Evolutionary conservation across 2,888 invertebrate species (phyloP).

Genomic region (Cinara cedri): DNA sequence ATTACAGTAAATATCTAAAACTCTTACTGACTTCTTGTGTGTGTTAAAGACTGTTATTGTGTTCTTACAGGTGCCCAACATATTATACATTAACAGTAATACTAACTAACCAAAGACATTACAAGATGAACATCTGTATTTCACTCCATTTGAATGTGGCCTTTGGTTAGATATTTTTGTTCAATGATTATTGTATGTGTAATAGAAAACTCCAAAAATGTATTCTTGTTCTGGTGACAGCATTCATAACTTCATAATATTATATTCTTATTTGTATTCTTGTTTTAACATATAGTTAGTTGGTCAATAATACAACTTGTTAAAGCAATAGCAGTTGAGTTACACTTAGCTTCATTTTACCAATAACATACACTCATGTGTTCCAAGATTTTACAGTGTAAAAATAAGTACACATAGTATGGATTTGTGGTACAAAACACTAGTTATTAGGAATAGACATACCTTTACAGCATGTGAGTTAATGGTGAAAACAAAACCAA

Average conservation of each 20-base stretch:
- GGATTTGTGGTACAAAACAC: constrained; percentile 1
- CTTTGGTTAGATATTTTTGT: constrained; percentile 61
- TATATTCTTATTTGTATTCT: constrained; percentile 45
- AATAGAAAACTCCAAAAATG: constrained; percentile 59
- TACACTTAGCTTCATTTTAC: constrained; percentile 60
- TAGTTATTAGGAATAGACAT: constrained; percentile 25
- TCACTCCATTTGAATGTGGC: constrained; percentile 61
- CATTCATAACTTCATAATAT: too few relatives aligned
- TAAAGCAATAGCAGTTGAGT: constrained; percentile 50
- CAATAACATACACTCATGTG: constrained; percentile 59
- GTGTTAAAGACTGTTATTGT: too few relatives aligned
- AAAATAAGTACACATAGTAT: constrained; percentile 61
- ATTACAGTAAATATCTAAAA: too few relatives aligned
- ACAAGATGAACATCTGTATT: too few relatives aligned
- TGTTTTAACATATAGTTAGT: constrained; percentile 41
- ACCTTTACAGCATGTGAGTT: constrained; percentile 26
- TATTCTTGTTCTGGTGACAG: constrained; percentile 61
- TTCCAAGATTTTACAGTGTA: constrained; percentile 59
- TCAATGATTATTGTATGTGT: constrained; percentile 59
- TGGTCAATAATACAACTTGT: constrained; percentile 52
- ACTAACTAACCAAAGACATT: too few relatives aligned
- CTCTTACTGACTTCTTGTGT: too few relatives aligned
- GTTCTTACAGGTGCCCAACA: too few relatives aligned
- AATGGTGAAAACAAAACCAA: constrained; percentile 27
- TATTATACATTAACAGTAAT: too few relatives aligned